Percentiles rank a stretch among this genome's conserved stretches.
These are phyloP conservation scores for Pyrochroa serraticornis DNA, from an alignment of 2,888 invertebrate genomes.

Conservation along the genomic window DNA sequence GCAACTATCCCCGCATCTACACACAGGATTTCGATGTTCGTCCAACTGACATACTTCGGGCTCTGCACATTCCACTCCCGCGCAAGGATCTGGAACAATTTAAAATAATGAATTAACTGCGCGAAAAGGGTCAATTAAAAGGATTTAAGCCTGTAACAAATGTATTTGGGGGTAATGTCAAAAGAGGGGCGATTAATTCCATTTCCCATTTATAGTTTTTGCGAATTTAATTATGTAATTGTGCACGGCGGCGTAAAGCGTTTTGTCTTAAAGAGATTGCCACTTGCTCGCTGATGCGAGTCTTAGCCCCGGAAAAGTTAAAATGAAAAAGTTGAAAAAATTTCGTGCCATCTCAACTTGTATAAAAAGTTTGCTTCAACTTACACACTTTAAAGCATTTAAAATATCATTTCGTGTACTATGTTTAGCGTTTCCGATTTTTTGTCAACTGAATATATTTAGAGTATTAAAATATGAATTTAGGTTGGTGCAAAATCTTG, in stretches of 20 bases:
- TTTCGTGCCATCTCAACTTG: conserved; percentile 36
- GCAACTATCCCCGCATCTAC: conserved; percentile 80
- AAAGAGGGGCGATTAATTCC: conserved; percentile 17
- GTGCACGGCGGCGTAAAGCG: conserved; percentile 34
- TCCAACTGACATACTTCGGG: conserved; percentile 86
- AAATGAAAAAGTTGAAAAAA: conserved; percentile 46
- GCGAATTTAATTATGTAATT: conserved; percentile 41
- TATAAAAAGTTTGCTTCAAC: conserved; percentile 37
- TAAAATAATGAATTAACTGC: conserved; percentile 25
- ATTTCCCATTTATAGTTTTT: conserved; percentile 27
- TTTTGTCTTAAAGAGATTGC: conserved; percentile 37
- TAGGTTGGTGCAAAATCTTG: neutral
- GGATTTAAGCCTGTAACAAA: conserved; percentile 2
- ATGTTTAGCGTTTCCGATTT: conserved; percentile 16
- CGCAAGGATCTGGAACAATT: conserved; percentile 79
- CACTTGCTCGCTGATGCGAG: conserved; percentile 38
- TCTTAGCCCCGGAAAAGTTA: conserved; percentile 36
- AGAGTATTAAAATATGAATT: conserved; percentile 14
- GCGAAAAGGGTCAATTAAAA: conserved; percentile 21
- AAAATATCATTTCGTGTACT: conserved; percentile 29
- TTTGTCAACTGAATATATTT: conserved; percentile 10
- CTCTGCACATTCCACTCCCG: conserved; percentile 75
- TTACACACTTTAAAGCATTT: conserved; percentile 34
- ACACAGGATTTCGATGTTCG: conserved; percentile 75
- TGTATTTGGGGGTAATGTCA: conserved; percentile 7